Conservation (phyloP, 2,113 vertebrate species). For the Sturnira hondurensis region DNA sequence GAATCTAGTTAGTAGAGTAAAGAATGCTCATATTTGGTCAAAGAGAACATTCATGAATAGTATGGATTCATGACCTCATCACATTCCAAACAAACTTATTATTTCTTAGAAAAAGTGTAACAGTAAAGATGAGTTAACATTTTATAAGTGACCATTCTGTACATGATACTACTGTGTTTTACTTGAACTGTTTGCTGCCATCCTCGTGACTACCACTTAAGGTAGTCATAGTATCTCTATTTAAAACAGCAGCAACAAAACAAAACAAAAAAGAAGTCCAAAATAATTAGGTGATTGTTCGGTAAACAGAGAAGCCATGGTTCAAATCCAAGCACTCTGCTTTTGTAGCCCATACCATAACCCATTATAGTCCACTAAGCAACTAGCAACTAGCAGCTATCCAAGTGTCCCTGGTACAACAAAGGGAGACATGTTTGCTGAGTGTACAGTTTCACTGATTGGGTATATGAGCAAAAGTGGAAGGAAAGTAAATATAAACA, state of each 20-base stretch:
- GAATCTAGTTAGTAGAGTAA: background rate
- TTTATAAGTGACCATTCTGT: background rate
- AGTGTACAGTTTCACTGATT: background rate
- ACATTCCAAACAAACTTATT: background rate
- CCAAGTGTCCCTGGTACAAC: background rate
- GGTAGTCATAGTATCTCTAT: background rate
- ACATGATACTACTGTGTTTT: background rate
- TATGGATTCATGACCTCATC: background rate
- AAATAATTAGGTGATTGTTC: background rate
- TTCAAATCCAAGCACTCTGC: background rate
- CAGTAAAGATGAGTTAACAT: background rate
- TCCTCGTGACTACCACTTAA: background rate
- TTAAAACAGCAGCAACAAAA: background rate
- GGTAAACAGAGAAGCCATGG: background rate
- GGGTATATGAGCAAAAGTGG: background rate
- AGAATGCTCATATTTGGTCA: background rate
- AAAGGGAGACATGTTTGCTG: background rate
- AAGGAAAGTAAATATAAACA: background rate
- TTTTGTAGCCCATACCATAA: background rate
- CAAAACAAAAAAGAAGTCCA: background rate
- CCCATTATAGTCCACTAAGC: too few species aligned
- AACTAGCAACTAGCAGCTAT: background rate
- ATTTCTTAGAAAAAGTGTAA: background rate
- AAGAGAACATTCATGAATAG: background rate
- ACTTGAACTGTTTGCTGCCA: background rate